Conservation (phyloP, 2,888 invertebrate species). For the Unio delphinus region DNA sequence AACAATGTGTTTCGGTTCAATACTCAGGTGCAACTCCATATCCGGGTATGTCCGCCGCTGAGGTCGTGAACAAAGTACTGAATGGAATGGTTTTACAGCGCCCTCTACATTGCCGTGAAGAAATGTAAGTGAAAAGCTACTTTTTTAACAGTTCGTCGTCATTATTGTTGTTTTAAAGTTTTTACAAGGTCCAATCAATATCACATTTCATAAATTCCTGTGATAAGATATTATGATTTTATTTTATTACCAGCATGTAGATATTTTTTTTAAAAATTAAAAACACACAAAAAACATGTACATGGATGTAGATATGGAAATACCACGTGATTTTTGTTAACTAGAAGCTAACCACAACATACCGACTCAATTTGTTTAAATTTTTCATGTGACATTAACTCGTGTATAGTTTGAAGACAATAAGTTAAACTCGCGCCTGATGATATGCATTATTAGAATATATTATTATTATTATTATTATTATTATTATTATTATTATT, state of each 20-base stretch:
- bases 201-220: neutral
- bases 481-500: neutral
- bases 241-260: neutral
- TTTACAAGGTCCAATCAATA: neutral
- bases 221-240: neutral
- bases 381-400: too few relatives aligned
- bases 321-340: too few relatives aligned
- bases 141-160: neutral
- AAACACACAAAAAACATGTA: neutral
- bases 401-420: too few relatives aligned
- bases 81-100: conserved; percentile 91
- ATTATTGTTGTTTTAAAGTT: neutral
- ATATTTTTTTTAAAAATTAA: neutral
- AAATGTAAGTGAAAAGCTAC: conserved; percentile 74
- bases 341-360: too few relatives aligned
- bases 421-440: too few relatives aligned
- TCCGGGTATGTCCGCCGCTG: conserved; percentile 92
- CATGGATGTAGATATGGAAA: too few relatives aligned
- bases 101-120: conserved; percentile 92
- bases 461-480: neutral
- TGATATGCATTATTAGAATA: too few relatives aligned
- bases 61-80: conserved; percentile 85
- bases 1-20: neutral
- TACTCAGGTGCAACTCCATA: conserved; percentile 91
- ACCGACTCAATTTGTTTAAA: too few relatives aligned